Conservation (phyloP, 2,113 vertebrate genomes). For the Limanda limanda region DNA sequence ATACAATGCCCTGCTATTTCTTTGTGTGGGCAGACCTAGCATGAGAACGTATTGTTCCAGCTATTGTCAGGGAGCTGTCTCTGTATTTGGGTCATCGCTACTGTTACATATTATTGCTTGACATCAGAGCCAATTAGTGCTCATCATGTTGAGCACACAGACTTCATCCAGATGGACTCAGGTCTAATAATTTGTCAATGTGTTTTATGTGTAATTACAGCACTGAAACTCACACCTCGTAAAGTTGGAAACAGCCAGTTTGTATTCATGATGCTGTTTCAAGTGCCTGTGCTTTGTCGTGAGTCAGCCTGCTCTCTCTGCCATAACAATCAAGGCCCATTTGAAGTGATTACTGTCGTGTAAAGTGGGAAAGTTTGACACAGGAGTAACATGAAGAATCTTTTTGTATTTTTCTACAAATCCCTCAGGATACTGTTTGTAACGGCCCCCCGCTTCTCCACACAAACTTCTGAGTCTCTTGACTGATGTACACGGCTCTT, state of each 20-base stretch:
- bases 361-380: slow-evolving; percentile 45
- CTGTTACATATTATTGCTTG: slow-evolving; percentile 5
- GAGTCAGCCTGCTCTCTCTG: slow-evolving; percentile 37
- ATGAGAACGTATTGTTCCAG: slow-evolving; percentile 19
- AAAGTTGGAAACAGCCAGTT: not conserved
- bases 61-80: slow-evolving; percentile 31
- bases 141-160: not conserved
- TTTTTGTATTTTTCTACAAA: not conserved
- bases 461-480: no score
- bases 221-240: not conserved
- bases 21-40: slow-evolving; percentile 3
- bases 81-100: slow-evolving; percentile 30
- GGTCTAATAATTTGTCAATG: slow-evolving; percentile 22
- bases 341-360: slow-evolving; percentile 57
- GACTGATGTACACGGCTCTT: no score
- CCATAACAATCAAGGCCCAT: slow-evolving; percentile 54
- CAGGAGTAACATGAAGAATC: slow-evolving; percentile 30
- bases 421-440: slow-evolving; percentile 14
- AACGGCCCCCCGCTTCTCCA: no score
- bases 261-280: slow-evolving; percentile 37
- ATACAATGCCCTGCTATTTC: not conserved
- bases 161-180: not conserved
- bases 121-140: slow-evolving; percentile 29
- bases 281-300: slow-evolving; percentile 28
- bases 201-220: slow-evolving; percentile 12